Conservation (phyloP, 2,113 vertebrate genomes). For the Montifringilla adamsi region DNA sequence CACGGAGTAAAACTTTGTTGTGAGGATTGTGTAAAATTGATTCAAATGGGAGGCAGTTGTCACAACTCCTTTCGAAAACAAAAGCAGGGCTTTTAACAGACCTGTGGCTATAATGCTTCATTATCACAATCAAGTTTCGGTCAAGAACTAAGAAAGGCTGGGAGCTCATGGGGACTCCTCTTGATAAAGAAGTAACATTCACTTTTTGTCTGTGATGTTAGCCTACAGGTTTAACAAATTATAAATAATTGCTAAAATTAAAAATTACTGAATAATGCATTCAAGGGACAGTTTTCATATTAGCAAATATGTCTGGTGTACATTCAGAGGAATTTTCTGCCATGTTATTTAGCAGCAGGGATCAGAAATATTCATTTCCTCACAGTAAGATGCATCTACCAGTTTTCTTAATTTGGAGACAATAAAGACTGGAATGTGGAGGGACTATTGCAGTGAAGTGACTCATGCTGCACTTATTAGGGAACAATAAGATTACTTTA, state of each 20-base stretch:
- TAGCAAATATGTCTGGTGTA: slow-evolving; percentile 16
- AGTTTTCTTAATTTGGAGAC: slow-evolving; percentile 62
- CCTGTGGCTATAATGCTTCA: not conserved
- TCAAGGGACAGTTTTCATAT: slow-evolving; percentile 44
- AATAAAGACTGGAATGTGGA: slow-evolving; percentile 47
- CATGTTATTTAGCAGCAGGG: slow-evolving; percentile 49
- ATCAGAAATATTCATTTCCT: slow-evolving; percentile 56
- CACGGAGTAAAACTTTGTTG: not conserved
- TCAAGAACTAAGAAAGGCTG: not conserved
- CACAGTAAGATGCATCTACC: slow-evolving; percentile 54
- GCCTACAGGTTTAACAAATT: slow-evolving; percentile 27
- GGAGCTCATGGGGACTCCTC: not conserved
- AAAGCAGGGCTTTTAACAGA: not conserved
- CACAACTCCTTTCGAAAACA: not conserved
- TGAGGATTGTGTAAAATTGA: not conserved
- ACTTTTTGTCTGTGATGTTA: slow-evolving; percentile 40
- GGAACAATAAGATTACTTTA: slow-evolving; percentile 42
- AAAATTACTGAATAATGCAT: slow-evolving; percentile 32
- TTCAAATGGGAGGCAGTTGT: slow-evolving; percentile 12
- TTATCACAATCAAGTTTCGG: slow-evolving; percentile 28
- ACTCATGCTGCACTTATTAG: slow-evolving; percentile 49
- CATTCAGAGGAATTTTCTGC: slow-evolving; percentile 41
- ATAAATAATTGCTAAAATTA: slow-evolving; percentile 44
- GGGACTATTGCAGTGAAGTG: slow-evolving; percentile 33
- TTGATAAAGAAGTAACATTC: slow-evolving; percentile 17